Evolutionary conservation across 2,113 vertebrate genomes (phyloP).

Genomic region (Loxodonta africana): DNA sequence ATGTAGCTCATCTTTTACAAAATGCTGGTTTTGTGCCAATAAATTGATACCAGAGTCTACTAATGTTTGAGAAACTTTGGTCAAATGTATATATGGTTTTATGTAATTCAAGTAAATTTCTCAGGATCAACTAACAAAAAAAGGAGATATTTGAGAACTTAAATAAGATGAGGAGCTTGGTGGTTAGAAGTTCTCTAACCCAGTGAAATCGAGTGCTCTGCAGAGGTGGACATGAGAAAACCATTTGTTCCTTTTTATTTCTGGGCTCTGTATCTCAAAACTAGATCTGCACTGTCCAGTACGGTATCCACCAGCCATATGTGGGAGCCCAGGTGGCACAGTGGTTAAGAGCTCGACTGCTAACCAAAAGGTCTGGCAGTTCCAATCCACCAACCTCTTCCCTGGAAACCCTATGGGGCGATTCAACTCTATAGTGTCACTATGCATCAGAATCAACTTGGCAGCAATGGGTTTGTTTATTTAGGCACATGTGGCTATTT

Average conservation of each 20-base stretch:
- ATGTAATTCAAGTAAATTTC: slow-evolving; percentile 24
- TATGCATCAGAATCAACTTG: no score
- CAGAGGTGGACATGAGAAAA: not conserved
- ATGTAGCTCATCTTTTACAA: slow-evolving; percentile 13
- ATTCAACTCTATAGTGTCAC: no score
- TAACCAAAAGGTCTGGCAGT: no score
- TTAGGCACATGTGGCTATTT: not conserved
- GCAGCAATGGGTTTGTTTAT: no score
- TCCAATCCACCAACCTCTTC: no score
- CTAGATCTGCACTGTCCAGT: not conserved
- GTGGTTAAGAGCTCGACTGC: no score
- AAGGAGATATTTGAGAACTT: not conserved
- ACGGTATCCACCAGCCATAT: not conserved
- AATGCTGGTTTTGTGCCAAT: not conserved
- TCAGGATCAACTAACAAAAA: slow-evolving; percentile 38
- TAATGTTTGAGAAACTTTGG: slow-evolving; percentile 29
- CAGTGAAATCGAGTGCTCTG: not conserved
- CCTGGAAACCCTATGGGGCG: no score
- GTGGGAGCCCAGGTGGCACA: no score
- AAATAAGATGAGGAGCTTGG: not conserved
- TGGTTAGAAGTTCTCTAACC: not conserved
- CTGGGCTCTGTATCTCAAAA: not conserved
- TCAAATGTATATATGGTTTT: not conserved
- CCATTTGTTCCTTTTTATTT: not conserved
- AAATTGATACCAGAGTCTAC: not conserved